Evolutionary conservation across 2,797 vertebrate genomes (phyloP).

Genomic region (Brachyalestes nurse): DNA sequence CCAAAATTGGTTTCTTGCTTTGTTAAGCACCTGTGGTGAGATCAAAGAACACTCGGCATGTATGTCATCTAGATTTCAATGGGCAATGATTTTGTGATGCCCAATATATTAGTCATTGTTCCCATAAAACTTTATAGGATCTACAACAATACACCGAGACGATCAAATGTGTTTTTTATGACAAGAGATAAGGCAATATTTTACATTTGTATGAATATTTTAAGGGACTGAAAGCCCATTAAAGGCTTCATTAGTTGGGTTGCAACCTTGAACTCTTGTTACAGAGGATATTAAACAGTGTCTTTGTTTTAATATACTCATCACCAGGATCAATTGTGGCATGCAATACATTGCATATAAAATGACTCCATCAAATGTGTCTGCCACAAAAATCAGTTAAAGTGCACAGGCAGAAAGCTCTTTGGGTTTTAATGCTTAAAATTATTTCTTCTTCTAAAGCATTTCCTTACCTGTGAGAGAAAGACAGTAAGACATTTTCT

Average conservation of each 20-base stretch:
- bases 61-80: constrained; percentile 74
- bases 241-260: background rate
- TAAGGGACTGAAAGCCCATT: background rate
- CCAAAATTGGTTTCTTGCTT: constrained; percentile 78
- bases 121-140: constrained; percentile 10
- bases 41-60: constrained; percentile 77
- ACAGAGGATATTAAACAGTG: background rate
- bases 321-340: background rate
- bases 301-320: background rate
- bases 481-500: background rate
- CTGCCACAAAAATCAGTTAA: too few species aligned
- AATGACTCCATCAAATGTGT: background rate
- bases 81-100: constrained; percentile 44
- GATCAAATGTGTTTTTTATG: constrained; percentile 58
- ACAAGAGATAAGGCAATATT: too few species aligned
- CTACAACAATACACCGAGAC: constrained; percentile 27
- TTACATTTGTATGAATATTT: constrained; percentile 29
- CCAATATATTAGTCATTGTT: constrained; percentile 44
- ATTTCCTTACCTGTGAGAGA: background rate
- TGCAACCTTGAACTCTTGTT: background rate
- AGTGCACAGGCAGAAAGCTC: too few species aligned
- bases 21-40: constrained; percentile 78
- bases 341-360: background rate
- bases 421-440: too few species aligned
- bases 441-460: too few species aligned